Base-by-base conservation (phyloP, 1,140 invertebrate genomes). In the Drosophila ficusphila region DNA sequence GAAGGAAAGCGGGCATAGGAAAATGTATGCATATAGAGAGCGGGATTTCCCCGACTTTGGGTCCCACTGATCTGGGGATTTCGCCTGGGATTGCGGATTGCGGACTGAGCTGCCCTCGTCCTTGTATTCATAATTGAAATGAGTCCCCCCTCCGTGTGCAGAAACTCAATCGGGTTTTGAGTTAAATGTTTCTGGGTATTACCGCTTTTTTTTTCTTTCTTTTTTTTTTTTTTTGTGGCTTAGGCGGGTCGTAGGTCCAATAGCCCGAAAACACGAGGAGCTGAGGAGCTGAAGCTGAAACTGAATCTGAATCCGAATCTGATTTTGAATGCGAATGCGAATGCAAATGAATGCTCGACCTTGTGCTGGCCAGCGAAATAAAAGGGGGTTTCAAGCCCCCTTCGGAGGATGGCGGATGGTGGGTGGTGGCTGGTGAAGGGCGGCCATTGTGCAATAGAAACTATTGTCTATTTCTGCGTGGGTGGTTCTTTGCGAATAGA, bases 271-370 rank as follows among this genome's bases (percentile, higher is more conserved):
- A 42, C 21, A 25, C 21, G 41, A 25, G 21, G 3, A 39, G 21
- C 51, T 14, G 41, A 25, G 21, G 3, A 39, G 21, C 51, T 14
- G 25, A 54, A 27, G 25, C 54, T 29, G 19, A 62, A 47, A 33
- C 29, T 23, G 56, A 70, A 64, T 78, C 54, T 29, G 19, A 62
- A 47, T 27, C 29, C 19, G 56, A 70, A 64, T 78, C 52, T 78
- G 54, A 58, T 44, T 76, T 8, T 33, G 65, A 58, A 51, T 68
- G 56, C 23, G 25, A 57, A 75, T 62, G 60, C 61, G 76, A 79
- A 76, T 79, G 71, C 64, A 79, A 79, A 79, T 79, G 58, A 79
- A 60, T 75, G 65, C 61, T 42, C 64, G 64, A 68, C 61, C 61
- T 75, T 73, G 52, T 61, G 60, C 16, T 34, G 31, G 48, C 36